Evolutionary conservation across 1,140 invertebrate genomes (phyloP).

Genomic region (Samia ricini): DNA sequence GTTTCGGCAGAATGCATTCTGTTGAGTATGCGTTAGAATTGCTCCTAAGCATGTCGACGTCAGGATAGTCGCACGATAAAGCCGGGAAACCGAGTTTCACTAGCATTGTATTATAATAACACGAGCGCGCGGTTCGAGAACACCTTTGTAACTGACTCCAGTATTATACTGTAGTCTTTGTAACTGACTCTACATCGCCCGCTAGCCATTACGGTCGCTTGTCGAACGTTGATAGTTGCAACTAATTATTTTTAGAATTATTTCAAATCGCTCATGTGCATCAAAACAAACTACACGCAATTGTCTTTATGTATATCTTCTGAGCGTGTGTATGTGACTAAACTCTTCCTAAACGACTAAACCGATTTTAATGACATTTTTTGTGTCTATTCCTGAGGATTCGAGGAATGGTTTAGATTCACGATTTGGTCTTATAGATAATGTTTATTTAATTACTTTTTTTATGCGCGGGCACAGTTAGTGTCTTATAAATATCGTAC

Average conservation of each 20-base stretch:
- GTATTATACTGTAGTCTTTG: too few species aligned
- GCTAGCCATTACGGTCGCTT: too few species aligned
- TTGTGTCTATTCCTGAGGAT: too few species aligned
- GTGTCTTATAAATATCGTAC: slow-evolving; percentile 13
- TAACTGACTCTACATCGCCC: too few species aligned
- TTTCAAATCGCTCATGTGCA: background rate
- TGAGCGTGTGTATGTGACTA: too few species aligned
- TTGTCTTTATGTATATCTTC: too few species aligned
- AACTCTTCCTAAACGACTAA: too few species aligned
- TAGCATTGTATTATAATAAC: slow-evolving; percentile 53
- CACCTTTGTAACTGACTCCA: slow-evolving; percentile 36
- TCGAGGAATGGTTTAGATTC: too few species aligned
- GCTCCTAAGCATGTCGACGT: slow-evolving; percentile 57
- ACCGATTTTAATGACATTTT: too few species aligned
- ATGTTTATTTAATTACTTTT: too few species aligned
- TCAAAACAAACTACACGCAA: background rate
- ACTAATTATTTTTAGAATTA: slow-evolving; percentile 14
- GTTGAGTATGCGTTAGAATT: slow-evolving; percentile 55
- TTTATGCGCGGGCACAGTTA: too few species aligned
- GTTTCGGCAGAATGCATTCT: slow-evolving; percentile 53
- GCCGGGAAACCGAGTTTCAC: slow-evolving; percentile 51
- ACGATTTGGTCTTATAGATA: too few species aligned
- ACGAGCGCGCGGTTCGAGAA: slow-evolving; percentile 35
- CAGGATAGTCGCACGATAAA: slow-evolving; percentile 37
- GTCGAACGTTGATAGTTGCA: background rate